Conservation (phyloP, 2,888 invertebrate species). For the Limnephilus rhombicus region DNA sequence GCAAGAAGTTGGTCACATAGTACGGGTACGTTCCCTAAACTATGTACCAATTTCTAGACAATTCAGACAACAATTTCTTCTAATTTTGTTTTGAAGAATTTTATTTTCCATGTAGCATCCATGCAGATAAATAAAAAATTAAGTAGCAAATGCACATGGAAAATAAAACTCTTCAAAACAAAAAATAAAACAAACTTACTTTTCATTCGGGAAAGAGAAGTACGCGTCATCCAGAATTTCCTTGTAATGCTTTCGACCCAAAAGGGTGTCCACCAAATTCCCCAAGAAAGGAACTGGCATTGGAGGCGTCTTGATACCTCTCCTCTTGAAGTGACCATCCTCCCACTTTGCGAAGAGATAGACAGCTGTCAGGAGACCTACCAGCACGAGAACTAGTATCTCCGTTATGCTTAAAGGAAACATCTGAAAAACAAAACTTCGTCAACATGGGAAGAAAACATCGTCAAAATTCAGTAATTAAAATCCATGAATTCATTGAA, state of each 20-base stretch:
- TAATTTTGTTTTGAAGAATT: no score
- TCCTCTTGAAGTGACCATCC: conserved; percentile 67
- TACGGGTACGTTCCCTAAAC: no score
- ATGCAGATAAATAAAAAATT: no score
- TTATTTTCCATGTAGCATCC: no score
- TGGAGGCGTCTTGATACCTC: conserved; percentile 68
- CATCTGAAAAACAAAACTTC: conserved; percentile 1
- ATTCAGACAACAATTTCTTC: no score
- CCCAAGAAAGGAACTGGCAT: conserved; percentile 69
- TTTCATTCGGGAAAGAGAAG: conserved; percentile 68
- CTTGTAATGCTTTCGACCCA: conserved; percentile 67
- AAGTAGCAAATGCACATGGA: no score
- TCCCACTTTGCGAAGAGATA: conserved; percentile 30
- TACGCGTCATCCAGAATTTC: conserved; percentile 67
- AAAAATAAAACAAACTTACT: conserved; percentile 66
- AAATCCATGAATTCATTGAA: no score
- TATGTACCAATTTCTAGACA: no score
- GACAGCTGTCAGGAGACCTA: not conserved
- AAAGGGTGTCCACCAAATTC: conserved; percentile 68
- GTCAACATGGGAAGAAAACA: no score
- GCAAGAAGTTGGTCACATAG: no score
- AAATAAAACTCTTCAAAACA: no score
- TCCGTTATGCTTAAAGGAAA: conserved; percentile 8
- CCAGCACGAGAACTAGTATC: not conserved
- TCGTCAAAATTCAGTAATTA: no score